A percentile compares a stretch with the other conserved stretches of the same genome.
phyloP scores from a whole-genome alignment of 37 sponge, comb jelly and placozoan species.

The Petrosia ficiformis region DNA sequence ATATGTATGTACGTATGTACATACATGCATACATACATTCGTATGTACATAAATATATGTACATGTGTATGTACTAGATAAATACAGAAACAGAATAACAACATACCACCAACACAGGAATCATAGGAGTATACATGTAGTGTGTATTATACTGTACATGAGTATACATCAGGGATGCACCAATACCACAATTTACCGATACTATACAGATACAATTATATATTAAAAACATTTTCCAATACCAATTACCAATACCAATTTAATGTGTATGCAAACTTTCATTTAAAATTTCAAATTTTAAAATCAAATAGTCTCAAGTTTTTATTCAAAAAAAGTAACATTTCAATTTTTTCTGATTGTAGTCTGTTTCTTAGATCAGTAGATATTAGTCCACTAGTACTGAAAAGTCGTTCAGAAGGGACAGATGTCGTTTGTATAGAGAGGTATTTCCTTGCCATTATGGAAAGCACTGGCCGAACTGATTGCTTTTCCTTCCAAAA shows the following conservation, averaged over 20 bases:
- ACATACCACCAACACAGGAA: too few relatives aligned
- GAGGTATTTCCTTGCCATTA: background rate
- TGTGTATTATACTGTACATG: too few relatives aligned
- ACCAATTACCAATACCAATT: background rate
- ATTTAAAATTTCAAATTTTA: background rate
- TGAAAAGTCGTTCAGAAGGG: slow-evolving; percentile 3
- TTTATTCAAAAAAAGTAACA: background rate
- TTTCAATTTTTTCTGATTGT: background rate
- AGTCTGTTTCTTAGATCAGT: background rate
- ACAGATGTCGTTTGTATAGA: slow-evolving; percentile 1
- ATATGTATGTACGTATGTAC: too few relatives aligned
- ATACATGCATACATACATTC: too few relatives aligned
- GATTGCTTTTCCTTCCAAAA: background rate
- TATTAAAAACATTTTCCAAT: background rate
- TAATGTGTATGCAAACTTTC: background rate
- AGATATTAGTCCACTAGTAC: background rate
- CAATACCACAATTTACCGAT: background rate
- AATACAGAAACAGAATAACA: too few relatives aligned
- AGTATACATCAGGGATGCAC: background rate
- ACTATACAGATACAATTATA: background rate
- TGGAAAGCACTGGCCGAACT: background rate
- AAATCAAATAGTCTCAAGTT: background rate
- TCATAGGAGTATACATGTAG: too few relatives aligned
- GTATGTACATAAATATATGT: too few relatives aligned
- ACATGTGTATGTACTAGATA: too few relatives aligned